Percentiles rank a stretch among this genome's conserved stretches.
phyloP scores from a whole-genome alignment of 2,797 vertebrate species.

The Darevskia mixta region DNA sequence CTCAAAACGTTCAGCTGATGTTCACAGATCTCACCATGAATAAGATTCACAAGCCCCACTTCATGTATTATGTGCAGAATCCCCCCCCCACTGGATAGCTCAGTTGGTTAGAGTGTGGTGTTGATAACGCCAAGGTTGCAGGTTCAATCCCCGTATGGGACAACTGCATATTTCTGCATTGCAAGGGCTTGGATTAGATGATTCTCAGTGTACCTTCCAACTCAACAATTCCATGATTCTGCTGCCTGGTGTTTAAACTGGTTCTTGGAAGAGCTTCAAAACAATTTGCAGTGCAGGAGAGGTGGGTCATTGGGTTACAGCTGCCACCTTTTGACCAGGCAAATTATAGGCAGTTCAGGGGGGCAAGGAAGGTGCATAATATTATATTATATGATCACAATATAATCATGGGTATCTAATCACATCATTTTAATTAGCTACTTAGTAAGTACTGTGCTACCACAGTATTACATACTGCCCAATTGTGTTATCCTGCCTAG shows the following conservation, averaged over 20 bases:
- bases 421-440: not conserved
- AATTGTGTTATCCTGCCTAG: not conserved
- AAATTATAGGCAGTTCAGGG: not conserved
- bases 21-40: not conserved
- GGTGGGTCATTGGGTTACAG: not conserved
- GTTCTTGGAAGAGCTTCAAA: not conserved
- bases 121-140: too few relatives aligned
- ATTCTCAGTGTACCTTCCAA: too few relatives aligned
- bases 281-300: not conserved
- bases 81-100: too few relatives aligned
- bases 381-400: not conserved
- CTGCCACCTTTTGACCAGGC: not conserved
- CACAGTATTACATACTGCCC: too few relatives aligned
- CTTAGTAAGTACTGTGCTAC: not conserved
- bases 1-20: not conserved
- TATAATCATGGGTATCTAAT: not conserved
- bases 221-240: not conserved
- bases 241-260: not conserved
- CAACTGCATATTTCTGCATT: too few relatives aligned
- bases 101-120: too few relatives aligned
- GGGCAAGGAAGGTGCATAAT: not conserved
- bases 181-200: too few relatives aligned
- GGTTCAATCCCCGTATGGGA: too few relatives aligned
- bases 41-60: not conserved
- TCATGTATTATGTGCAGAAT: not conserved